A percentile compares a stretch with the other conserved stretches of the same genome.
These are phyloP conservation scores for Acrobasis suavella DNA, from an alignment of 2,888 invertebrate genomes.

Conservation along the genomic window DNA sequence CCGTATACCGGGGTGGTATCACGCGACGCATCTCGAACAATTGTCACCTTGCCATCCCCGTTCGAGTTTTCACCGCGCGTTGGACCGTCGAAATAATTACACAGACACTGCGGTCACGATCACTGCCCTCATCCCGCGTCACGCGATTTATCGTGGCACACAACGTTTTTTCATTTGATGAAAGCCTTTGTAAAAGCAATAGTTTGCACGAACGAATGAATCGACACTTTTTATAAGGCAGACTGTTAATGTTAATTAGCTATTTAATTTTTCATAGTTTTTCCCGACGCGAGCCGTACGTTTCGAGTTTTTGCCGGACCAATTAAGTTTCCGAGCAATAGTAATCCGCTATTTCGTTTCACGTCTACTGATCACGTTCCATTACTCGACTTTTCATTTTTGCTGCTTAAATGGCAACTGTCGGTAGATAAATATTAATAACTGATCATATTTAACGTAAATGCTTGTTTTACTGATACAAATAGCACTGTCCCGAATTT, in stretches of 20 bases:
- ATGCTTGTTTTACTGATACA: too few species aligned
- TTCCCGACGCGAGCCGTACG: slow-evolving; percentile 23
- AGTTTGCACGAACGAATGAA: slow-evolving; percentile 72
- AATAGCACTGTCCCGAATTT: too few species aligned
- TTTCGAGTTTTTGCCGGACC: slow-evolving; percentile 26
- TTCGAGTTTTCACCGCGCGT: slow-evolving; percentile 13
- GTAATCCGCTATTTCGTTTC: slow-evolving; percentile 27
- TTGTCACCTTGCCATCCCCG: slow-evolving; percentile 23
- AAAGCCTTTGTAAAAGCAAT: slow-evolving; percentile 72
- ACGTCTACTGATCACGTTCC: slow-evolving; percentile 23
- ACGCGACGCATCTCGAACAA: slow-evolving; percentile 22
- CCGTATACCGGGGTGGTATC: neutral
- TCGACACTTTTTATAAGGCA: slow-evolving; percentile 62
- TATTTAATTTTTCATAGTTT: slow-evolving; percentile 35
- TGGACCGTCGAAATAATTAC: slow-evolving; percentile 24
- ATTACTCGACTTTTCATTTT: slow-evolving; percentile 17
- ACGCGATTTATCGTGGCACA: slow-evolving; percentile 71
- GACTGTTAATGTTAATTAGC: slow-evolving; percentile 49
- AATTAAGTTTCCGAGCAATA: slow-evolving; percentile 24
- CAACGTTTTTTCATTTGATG: slow-evolving; percentile 70
- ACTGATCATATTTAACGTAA: too few species aligned
- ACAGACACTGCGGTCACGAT: slow-evolving; percentile 41
- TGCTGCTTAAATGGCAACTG: slow-evolving; percentile 5
- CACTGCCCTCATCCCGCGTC: slow-evolving; percentile 50
- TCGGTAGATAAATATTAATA: too few species aligned